Evolutionary conservation across 2,888 invertebrate genomes (phyloP).

Genomic region (Eupithecia insigniata): DNA sequence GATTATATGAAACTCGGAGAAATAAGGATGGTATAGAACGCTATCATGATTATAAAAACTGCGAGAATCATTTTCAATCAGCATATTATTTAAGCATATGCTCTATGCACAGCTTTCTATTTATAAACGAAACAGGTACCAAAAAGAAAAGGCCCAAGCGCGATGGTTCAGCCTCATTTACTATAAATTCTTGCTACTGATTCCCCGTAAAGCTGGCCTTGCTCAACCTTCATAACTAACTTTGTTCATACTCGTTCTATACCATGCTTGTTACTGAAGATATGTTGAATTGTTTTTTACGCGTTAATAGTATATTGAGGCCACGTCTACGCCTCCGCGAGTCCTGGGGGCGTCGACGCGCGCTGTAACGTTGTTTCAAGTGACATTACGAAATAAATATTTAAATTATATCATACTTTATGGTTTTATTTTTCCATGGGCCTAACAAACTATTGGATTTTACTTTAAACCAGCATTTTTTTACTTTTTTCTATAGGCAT

Average conservation of each 20-base stretch:
- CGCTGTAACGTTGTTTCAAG: constrained; percentile 76
- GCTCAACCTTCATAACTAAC: constrained; percentile 4
- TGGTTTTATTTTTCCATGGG: constrained; percentile 57
- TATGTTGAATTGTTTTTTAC: constrained; percentile 82
- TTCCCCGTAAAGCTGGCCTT: not conserved
- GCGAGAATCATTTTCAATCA: not conserved
- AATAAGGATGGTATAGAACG: constrained; percentile 28
- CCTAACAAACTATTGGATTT: too few species aligned
- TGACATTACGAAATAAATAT: constrained; percentile 84
- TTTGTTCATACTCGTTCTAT: constrained; percentile 33
- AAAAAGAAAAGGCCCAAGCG: not conserved
- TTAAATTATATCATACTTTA: constrained; percentile 76
- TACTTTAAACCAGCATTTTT: not conserved
- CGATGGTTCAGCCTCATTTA: not conserved
- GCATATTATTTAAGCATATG: too few species aligned
- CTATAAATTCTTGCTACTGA: too few species aligned
- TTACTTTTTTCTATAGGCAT: not conserved
- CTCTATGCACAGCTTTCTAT: not conserved
- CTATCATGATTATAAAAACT: not conserved
- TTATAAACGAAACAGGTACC: not conserved
- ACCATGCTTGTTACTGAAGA: constrained; percentile 31
- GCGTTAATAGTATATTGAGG: constrained; percentile 75
- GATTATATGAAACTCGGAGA: constrained; percentile 25
- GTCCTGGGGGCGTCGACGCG: constrained; percentile 75
- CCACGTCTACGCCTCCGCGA: constrained; percentile 72